Percentiles rank a stretch among this genome's conserved stretches.
These are phyloP conservation scores for Euura saliciscinereae DNA, from an alignment of 1,140 invertebrate species.

Conservation along the genomic window DNA sequence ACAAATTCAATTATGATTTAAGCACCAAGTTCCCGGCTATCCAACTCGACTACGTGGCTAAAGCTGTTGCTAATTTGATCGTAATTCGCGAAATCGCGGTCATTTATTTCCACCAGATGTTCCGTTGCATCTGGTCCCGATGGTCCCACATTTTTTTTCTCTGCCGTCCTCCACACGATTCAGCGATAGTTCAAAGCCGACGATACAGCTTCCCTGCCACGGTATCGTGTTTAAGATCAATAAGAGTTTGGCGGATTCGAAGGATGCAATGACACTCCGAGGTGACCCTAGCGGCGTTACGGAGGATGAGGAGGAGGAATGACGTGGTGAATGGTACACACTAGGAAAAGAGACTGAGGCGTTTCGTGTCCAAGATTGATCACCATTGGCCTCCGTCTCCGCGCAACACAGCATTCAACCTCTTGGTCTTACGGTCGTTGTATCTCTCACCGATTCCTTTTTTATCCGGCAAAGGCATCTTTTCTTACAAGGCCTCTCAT, in stretches of 20 bases:
- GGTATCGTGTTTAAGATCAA: neutral
- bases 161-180: neutral
- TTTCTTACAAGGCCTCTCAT: slow-evolving; percentile 43
- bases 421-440: slow-evolving; percentile 6
- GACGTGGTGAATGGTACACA: neutral
- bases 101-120: neutral
- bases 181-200: neutral
- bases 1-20: slow-evolving; percentile 53
- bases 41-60: neutral
- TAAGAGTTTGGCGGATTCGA: neutral
- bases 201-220: too few species aligned
- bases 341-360: neutral
- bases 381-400: neutral
- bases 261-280: neutral
- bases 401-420: neutral
- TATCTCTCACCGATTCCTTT: neutral
- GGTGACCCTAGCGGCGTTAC: neutral
- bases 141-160: neutral
- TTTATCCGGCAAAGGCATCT: slow-evolving; percentile 13
- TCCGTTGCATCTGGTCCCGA: neutral
- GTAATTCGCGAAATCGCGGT: neutral
- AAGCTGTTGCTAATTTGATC: neutral
- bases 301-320: neutral
- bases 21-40: slow-evolving; percentile 38
- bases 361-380: slow-evolving; percentile 12